These are phyloP conservation scores for Drosophila pachea DNA, from an alignment of 1,140 invertebrate species.

Conservation along the genomic window DNA sequence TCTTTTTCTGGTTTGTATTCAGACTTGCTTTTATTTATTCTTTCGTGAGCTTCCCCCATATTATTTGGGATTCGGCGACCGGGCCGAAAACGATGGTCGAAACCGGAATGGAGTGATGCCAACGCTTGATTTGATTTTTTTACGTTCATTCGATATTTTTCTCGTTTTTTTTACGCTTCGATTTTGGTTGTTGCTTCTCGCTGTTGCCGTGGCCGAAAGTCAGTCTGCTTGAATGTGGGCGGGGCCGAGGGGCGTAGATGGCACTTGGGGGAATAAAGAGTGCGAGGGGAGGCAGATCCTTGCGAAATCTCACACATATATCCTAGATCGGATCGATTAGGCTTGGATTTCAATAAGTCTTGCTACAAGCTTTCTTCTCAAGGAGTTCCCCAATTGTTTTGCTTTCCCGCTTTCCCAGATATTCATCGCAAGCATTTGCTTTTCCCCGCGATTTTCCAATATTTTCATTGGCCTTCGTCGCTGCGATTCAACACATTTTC, in stretches of 20 bases:
- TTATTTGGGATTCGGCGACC: conserved; percentile 45
- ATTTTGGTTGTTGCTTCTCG: conserved; percentile 2
- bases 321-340: no score
- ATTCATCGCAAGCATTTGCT: no score
- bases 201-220: conserved; percentile 9
- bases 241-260: no score
- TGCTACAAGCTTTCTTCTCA: no score
- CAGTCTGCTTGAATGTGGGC: no score
- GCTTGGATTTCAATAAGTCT: no score
- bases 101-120: conserved; percentile 73
- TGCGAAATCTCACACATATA: no score
- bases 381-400: background rate
- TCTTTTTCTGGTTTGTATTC: conserved; percentile 17
- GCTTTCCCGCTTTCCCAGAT: conserved; percentile 12
- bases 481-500: conserved; percentile 62
- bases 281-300: no score
- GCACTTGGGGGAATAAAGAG: no score
- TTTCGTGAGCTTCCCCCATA: conserved; percentile 71
- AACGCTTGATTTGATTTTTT: conserved; percentile 5
- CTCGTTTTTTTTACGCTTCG: background rate
- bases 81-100: conserved; percentile 57
- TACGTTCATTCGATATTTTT: conserved; percentile 11
- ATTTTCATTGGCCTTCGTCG: conserved; percentile 27
- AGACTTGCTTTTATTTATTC: conserved; percentile 53
- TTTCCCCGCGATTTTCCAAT: conserved; percentile 29